A percentile compares a stretch with the other conserved stretches of the same genome.
Conservation (phyloP, 2,888 invertebrate species). For the Cosmopolites sordidus region DNA sequence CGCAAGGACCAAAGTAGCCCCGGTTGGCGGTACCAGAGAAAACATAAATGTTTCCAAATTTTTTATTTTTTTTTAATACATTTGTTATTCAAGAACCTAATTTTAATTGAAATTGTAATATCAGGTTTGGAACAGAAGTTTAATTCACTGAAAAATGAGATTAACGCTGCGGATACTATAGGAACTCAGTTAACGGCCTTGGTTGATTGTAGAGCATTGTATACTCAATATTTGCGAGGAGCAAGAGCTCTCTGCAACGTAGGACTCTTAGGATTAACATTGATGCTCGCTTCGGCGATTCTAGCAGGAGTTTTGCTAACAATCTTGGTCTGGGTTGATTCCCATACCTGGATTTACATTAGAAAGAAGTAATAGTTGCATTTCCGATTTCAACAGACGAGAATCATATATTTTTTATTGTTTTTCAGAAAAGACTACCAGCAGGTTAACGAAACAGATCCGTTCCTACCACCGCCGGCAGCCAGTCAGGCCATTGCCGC, state of each 20-base stretch:
- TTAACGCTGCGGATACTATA: constrained; percentile 71
- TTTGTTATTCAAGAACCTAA: no score
- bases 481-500: constrained; percentile 60
- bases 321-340: constrained; percentile 89
- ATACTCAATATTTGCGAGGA: constrained; percentile 73
- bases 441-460: constrained; percentile 80
- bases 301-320: constrained; percentile 87
- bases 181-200: constrained; percentile 64
- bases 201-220: constrained; percentile 79
- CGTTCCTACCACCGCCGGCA: constrained; percentile 65
- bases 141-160: constrained; percentile 71
- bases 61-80: no score
- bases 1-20: no score
- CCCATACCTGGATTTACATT: constrained; percentile 96
- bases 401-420: constrained; percentile 7
- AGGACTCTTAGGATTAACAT: constrained; percentile 74
- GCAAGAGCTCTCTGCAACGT: constrained; percentile 79
- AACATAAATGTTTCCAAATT: no score
- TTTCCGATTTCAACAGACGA: neutral
- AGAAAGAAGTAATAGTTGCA: constrained; percentile 59
- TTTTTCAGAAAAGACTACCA: constrained; percentile 64
- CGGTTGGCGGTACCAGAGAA: no score
- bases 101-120: constrained; percentile 2
- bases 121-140: constrained; percentile 62
- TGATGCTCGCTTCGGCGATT: constrained; percentile 82